Conservation (phyloP, 2,797 vertebrate species). For the Mormyrus hasselquistii region DNA sequence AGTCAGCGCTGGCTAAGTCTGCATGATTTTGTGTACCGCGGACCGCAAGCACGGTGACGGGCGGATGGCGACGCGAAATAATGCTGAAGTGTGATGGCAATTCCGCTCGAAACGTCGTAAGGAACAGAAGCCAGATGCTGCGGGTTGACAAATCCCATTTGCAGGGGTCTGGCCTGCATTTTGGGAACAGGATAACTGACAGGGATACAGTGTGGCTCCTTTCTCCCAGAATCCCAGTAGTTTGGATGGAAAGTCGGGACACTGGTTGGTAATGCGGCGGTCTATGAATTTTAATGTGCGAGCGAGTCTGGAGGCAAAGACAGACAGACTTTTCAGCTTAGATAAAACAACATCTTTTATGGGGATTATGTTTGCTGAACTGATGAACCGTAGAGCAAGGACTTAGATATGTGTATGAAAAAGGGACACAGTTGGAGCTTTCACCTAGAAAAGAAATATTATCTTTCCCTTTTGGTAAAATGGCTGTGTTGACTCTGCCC, state of each 20-base stretch:
- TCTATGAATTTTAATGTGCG: conserved; percentile 25
- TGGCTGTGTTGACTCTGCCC: conserved; percentile 32
- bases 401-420: conserved; percentile 17
- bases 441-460: conserved; percentile 28
- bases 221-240: neutral
- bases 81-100: no score
- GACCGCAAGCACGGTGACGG: neutral
- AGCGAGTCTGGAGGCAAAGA: conserved; percentile 23
- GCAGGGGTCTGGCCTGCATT: neutral
- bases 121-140: neutral
- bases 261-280: neutral
- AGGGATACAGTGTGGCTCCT: neutral
- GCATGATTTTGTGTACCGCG: neutral
- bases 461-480: neutral
- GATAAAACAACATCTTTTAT: conserved; percentile 48
- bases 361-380: conserved; percentile 35
- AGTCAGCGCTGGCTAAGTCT: neutral
- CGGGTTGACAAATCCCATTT: neutral
- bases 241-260: neutral
- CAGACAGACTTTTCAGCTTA: conserved; percentile 36
- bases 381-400: conserved; percentile 38
- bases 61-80: neutral
- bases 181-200: neutral
- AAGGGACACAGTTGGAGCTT: conserved; percentile 15
- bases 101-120: neutral